These are phyloP conservation scores for Trematomus bernacchii DNA, from an alignment of 2,797 vertebrate genomes.

Conservation along the genomic window DNA sequence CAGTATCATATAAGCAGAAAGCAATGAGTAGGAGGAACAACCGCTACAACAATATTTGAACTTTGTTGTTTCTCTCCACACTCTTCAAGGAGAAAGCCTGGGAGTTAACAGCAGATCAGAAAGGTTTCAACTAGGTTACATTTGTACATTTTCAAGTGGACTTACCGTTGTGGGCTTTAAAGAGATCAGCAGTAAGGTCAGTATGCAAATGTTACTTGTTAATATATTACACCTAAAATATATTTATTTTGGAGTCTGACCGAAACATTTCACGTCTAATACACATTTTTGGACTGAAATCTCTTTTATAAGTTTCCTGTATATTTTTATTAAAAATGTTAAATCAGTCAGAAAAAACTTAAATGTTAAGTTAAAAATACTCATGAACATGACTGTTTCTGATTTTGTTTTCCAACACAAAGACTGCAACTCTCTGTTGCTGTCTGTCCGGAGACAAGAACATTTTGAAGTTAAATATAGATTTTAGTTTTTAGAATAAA, in stretches of 20 bases:
- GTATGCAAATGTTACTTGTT: not conserved
- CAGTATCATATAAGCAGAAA: too few species aligned
- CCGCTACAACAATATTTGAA: constrained; percentile 35
- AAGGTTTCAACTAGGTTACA: too few species aligned
- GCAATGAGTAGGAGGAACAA: not conserved
- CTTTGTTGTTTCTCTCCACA: not conserved
- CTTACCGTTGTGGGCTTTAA: not conserved
- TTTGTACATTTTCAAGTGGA: not conserved
- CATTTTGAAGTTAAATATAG: too few species aligned
- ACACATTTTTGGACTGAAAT: too few species aligned
- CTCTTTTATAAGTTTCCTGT: too few species aligned
- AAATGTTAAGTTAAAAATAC: too few species aligned
- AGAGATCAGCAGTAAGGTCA: constrained; percentile 45
- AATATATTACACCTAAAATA: not conserved
- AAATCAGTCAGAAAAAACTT: too few species aligned
- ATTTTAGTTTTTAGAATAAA: too few species aligned
- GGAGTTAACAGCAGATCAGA: not conserved
- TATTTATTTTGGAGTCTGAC: not conserved
- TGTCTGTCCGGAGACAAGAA: too few species aligned
- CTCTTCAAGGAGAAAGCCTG: not conserved
- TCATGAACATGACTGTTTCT: not conserved
- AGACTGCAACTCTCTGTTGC: too few species aligned
- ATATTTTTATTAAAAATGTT: too few species aligned
- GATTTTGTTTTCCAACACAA: too few species aligned
- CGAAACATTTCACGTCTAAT: not conserved